Evolutionary conservation across 2,888 invertebrate genomes (phyloP).

Genomic region (Dasypolia templi): DNA sequence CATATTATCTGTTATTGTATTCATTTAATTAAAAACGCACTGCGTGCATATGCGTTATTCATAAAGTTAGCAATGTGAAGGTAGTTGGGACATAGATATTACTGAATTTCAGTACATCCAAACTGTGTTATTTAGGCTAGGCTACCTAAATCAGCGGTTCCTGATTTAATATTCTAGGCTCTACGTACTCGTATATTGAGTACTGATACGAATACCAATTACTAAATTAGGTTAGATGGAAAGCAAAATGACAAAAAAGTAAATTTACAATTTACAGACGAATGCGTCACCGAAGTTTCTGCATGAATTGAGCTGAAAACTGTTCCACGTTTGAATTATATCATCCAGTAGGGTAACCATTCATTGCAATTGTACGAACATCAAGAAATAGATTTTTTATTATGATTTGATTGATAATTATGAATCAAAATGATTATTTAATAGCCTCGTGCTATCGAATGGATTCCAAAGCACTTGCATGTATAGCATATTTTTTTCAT

Average conservation of each 20-base stretch:
- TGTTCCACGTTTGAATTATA: background rate
- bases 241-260: background rate
- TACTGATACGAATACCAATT: background rate
- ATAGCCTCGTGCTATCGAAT: background rate
- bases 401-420: background rate
- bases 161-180: background rate
- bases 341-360: background rate
- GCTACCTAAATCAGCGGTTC: conserved; percentile 13
- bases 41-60: background rate
- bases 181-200: too few species aligned
- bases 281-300: background rate
- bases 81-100: background rate
- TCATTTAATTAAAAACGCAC: background rate
- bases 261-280: too few species aligned
- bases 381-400: background rate
- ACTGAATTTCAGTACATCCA: conserved; percentile 2
- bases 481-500: background rate
- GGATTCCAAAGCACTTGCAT: background rate
- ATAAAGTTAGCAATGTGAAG: background rate
- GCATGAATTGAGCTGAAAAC: background rate
- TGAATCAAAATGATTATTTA: background rate
- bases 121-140: conserved; percentile 1
- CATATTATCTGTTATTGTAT: background rate
- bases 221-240: background rate
- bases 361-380: background rate